phyloP scores from a whole-genome alignment of 2,888 invertebrate genomes.

The Epirrhoe tristata region DNA sequence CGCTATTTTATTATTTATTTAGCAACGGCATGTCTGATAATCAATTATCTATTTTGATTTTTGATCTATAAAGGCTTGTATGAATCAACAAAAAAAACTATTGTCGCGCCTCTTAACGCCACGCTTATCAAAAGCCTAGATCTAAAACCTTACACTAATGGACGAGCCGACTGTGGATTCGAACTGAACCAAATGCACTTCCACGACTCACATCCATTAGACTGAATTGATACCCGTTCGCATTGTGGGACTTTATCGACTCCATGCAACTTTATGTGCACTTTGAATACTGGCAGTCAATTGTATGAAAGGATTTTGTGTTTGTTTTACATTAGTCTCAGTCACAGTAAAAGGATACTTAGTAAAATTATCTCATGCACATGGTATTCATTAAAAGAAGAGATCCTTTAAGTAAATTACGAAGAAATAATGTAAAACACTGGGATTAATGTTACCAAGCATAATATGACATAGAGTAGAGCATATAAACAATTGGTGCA shows the following conservation, averaged over 20 bases:
- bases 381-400: no score
- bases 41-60: no score
- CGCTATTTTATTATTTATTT: no score
- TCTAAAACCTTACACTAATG: conserved; percentile 35
- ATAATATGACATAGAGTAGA: no score
- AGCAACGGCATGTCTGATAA: no score
- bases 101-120: conserved; percentile 11
- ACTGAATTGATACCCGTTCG: conserved; percentile 35
- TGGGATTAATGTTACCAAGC: no score
- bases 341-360: neutral
- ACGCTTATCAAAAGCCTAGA: conserved; percentile 6
- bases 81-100: neutral
- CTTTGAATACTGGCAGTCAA: conserved; percentile 21
- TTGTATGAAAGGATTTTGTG: conserved; percentile 9
- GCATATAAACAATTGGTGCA: no score
- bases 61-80: neutral
- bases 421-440: no score
- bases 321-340: conserved; percentile 16
- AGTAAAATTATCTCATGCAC: neutral
- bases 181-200: conserved; percentile 59
- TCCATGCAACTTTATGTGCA: conserved; percentile 22
- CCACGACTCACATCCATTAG: conserved; percentile 65
- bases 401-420: no score
- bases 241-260: conserved; percentile 38
- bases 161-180: conserved; percentile 33